Percentiles rank a stretch among this genome's conserved stretches.
phyloP scores from a whole-genome alignment of 1,140 invertebrate species.

The Coptotermes formosanus region DNA sequence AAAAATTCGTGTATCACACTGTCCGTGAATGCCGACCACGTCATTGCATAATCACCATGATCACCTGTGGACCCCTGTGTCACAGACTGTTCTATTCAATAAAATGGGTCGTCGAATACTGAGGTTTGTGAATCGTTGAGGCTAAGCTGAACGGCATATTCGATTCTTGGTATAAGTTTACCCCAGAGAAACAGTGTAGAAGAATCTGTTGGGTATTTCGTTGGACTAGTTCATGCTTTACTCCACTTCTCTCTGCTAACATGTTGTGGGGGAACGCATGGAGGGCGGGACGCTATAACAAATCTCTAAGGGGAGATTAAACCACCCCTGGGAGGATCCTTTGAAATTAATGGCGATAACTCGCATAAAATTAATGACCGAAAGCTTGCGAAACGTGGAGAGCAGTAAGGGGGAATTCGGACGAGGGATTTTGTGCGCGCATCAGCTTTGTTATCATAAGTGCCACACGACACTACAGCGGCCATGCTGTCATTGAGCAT shows the following conservation, averaged over 20 bases:
- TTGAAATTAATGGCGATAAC: slow-evolving; percentile 3
- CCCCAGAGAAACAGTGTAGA: not conserved
- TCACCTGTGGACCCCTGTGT: no score
- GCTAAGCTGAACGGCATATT: not conserved
- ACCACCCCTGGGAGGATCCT: slow-evolving; percentile 1
- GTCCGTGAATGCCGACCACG: no score
- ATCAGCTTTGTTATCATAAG: not conserved
- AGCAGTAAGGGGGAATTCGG: not conserved
- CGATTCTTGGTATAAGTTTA: not conserved
- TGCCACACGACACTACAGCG: not conserved
- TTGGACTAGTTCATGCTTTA: not conserved
- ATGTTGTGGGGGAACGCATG: not conserved
- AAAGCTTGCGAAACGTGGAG: not conserved
- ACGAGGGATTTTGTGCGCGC: not conserved
- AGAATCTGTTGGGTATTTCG: not conserved
- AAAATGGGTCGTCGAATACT: no score
- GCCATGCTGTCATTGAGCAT: not conserved
- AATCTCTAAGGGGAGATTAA: not conserved
- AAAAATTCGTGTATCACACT: no score
- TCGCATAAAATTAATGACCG: slow-evolving; percentile 12
- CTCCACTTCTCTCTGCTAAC: not conserved
- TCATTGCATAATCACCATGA: no score
- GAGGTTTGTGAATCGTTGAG: no score
- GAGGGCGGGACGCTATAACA: slow-evolving; percentile 11
- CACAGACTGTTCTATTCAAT: no score